Conservation (phyloP, 2,113 vertebrate species). For the Dromaius novaehollandiae region DNA sequence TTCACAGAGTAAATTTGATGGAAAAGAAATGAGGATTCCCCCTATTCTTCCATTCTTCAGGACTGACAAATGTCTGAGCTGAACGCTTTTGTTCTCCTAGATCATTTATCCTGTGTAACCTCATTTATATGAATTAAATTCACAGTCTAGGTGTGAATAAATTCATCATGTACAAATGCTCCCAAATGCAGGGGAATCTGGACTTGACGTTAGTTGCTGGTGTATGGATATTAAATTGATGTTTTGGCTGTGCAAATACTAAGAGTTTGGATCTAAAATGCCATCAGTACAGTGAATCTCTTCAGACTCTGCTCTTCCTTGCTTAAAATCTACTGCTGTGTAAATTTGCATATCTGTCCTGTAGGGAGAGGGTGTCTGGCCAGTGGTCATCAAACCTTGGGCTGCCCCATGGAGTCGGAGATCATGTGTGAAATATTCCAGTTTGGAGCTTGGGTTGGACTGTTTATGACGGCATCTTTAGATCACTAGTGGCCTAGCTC, state of each 20-base stretch:
- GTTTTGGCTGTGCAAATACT: background rate
- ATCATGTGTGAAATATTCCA: background rate
- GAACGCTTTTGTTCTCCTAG: background rate
- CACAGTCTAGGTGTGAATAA: background rate
- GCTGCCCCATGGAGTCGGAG: background rate
- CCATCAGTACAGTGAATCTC: background rate
- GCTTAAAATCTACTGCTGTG: background rate
- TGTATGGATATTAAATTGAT: background rate
- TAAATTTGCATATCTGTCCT: background rate
- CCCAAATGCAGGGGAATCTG: background rate
- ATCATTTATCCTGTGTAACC: background rate
- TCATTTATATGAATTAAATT: background rate
- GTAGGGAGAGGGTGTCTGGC: background rate
- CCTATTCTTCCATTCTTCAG: background rate
- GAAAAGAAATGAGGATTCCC: background rate
- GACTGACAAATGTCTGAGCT: background rate
- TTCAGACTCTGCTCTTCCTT: background rate
- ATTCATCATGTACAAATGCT: background rate
- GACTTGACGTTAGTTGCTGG: background rate
- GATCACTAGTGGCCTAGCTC: background rate
- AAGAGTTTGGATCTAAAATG: background rate
- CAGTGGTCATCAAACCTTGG: background rate
- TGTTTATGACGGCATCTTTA: background rate
- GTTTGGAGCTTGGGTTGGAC: background rate
- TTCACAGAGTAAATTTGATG: background rate